phyloP scores from a whole-genome alignment of 2,888 invertebrate species.

The Drosophila phalerata region DNA sequence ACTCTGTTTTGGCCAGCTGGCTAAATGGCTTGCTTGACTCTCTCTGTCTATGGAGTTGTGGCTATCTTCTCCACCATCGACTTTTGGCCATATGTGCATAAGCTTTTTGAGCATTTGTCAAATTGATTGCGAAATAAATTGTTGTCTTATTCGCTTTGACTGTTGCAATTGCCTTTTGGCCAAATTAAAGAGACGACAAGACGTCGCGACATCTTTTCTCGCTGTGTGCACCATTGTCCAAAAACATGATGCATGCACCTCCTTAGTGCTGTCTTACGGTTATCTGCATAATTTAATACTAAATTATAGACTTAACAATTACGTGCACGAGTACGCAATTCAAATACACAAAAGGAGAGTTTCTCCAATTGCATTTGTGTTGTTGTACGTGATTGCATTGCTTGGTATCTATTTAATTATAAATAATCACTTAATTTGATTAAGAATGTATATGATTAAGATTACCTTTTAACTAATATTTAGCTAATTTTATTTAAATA shows the following conservation, averaged over 20 bases:
- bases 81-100: slow-evolving; percentile 47
- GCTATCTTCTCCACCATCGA: slow-evolving; percentile 46
- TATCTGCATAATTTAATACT: slow-evolving; percentile 77
- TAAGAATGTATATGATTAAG: background rate
- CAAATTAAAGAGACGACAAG: slow-evolving; percentile 38
- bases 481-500: background rate
- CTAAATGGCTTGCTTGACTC: background rate
- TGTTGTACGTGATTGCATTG: slow-evolving; percentile 4
- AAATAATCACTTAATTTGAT: slow-evolving; percentile 16
- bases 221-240: slow-evolving; percentile 42
- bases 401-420: slow-evolving; percentile 2
- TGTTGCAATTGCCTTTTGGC: slow-evolving; percentile 30
- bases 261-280: slow-evolving; percentile 39
- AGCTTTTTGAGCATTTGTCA: slow-evolving; percentile 75
- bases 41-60: slow-evolving; percentile 7
- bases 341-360: slow-evolving; percentile 7
- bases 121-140: slow-evolving; percentile 79
- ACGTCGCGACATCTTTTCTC: background rate
- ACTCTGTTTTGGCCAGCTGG: slow-evolving; percentile 19
- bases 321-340: background rate
- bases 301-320: slow-evolving; percentile 63
- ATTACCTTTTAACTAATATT: background rate
- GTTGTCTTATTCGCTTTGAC: slow-evolving; percentile 30
- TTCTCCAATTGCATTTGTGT: slow-evolving; percentile 9
- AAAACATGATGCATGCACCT: slow-evolving; percentile 66